These are phyloP conservation scores for Herminia tarsipennalis DNA, from an alignment of 2,888 invertebrate species.

Conservation along the genomic window DNA sequence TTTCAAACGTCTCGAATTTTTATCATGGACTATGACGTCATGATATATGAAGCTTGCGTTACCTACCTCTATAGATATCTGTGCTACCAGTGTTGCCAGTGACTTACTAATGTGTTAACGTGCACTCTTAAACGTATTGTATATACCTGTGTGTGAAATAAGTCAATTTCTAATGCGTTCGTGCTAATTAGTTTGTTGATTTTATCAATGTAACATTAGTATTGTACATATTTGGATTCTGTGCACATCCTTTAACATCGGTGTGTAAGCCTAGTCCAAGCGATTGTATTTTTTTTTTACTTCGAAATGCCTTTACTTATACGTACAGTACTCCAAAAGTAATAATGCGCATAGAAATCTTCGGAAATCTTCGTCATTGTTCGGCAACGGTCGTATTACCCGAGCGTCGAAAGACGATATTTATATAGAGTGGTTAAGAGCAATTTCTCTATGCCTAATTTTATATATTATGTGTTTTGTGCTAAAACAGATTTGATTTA, in stretches of 20 bases:
- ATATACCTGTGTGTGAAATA: slow-evolving; percentile 19
- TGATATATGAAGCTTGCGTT: background rate
- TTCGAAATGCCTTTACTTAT: no score
- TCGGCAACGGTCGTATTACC: no score
- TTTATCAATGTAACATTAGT: slow-evolving; percentile 22
- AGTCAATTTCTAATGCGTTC: slow-evolving; percentile 16
- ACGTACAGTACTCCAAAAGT: no score
- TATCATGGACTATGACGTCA: no score
- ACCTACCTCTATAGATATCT: background rate
- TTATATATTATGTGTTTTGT: no score
- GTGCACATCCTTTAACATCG: slow-evolving; percentile 15
- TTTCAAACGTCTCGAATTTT: no score
- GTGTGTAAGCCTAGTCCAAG: slow-evolving; percentile 33
- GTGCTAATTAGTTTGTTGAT: slow-evolving; percentile 20
- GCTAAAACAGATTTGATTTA: no score
- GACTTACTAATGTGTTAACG: slow-evolving; percentile 24
- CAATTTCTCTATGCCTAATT: no score
- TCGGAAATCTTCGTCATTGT: background rate
- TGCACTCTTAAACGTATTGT: slow-evolving; percentile 15
- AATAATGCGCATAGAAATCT: no score
- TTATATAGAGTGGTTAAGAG: no score
- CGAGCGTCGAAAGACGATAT: no score
- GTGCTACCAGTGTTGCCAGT: slow-evolving; percentile 13
- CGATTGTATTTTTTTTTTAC: slow-evolving; percentile 9
- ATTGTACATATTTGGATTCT: slow-evolving; percentile 13